phyloP scores from a whole-genome alignment of 1,140 invertebrate genomes.

The Fopius arisanus region DNA sequence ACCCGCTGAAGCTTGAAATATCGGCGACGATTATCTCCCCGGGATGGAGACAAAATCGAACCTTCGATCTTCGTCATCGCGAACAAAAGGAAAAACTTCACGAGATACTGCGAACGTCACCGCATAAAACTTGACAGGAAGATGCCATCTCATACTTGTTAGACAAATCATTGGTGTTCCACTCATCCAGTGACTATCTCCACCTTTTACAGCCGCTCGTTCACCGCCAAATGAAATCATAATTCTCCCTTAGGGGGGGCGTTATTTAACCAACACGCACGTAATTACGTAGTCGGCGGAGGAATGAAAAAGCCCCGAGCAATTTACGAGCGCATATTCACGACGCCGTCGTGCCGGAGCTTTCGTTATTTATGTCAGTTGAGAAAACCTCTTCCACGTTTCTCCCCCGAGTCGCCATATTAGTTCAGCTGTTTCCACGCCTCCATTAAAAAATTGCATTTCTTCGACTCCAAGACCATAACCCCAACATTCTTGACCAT shows the following conservation, averaged over 20 bases:
- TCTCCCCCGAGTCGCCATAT: background rate
- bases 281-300: constrained; percentile 32
- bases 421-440: background rate
- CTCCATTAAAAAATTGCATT: background rate
- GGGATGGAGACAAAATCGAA: background rate
- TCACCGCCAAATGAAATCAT: constrained; percentile 38
- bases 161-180: background rate
- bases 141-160: background rate
- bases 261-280: constrained; percentile 38
- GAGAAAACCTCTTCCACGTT: background rate
- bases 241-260: constrained; percentile 38
- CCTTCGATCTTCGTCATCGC: background rate
- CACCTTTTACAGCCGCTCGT: background rate
- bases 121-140: background rate
- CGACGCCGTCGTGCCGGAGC: constrained; percentile 15
- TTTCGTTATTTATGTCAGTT: constrained; percentile 25
- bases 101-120: background rate
- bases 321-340: constrained; percentile 30
- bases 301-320: constrained; percentile 32
- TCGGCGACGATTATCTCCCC: background rate
- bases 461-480: no score
- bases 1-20: background rate
- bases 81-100: background rate
- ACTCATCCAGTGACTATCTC: background rate
- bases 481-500: background rate